Percentiles rank a stretch among this genome's conserved stretches.
Conservation (phyloP, 2,113 vertebrate genomes). For the Eonycteris spelaea region DNA sequence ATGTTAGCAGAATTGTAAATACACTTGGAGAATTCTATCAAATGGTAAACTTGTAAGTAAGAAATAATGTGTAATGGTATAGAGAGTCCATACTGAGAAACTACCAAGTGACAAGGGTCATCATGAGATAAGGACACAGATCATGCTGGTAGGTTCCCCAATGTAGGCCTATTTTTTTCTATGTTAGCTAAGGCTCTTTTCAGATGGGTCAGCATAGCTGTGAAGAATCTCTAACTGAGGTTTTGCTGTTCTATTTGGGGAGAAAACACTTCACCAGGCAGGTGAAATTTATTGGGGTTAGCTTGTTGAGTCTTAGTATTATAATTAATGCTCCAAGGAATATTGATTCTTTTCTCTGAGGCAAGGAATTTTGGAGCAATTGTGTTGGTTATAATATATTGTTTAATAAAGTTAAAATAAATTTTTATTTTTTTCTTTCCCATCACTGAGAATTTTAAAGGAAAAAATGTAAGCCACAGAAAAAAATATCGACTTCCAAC, state of each 20-base stretch:
- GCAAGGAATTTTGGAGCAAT: not conserved
- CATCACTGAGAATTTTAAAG: not conserved
- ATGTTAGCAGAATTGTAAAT: not conserved
- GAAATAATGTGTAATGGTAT: not conserved
- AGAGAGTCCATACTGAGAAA: not conserved
- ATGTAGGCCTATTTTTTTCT: not conserved
- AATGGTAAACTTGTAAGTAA: not conserved
- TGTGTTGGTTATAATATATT: not conserved
- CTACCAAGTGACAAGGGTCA: not conserved
- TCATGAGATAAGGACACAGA: not conserved
- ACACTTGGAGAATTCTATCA: not conserved
- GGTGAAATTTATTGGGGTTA: not conserved
- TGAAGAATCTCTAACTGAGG: not conserved
- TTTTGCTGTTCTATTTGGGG: not conserved
- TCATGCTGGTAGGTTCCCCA: not conserved
- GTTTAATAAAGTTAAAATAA: not conserved
- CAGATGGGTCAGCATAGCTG: not conserved
- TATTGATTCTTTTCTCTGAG: not conserved
- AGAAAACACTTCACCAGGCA: not conserved
- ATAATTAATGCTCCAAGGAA: too few species aligned
- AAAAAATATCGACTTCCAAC: not conserved
- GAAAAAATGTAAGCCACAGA: not conserved
- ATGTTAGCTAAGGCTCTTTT: not conserved
- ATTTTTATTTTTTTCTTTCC: not conserved
- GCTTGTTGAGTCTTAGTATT: not conserved